Conservation (phyloP, 2,888 invertebrate species). For the Troides oblongomaculatus region DNA sequence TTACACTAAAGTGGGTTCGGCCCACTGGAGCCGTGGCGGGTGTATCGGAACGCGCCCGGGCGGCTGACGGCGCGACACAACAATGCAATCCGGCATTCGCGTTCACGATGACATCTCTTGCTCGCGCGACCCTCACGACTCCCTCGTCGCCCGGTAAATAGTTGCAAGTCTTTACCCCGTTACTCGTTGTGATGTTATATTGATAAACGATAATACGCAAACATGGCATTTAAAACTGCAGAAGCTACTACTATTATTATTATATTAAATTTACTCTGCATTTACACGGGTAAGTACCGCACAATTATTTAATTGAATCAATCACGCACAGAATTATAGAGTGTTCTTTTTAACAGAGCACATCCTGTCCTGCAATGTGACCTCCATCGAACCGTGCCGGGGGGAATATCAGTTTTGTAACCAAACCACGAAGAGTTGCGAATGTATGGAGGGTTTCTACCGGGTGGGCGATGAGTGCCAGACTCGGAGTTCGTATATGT, state of each 20-base stretch:
- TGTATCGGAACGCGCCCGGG: conserved; percentile 14
- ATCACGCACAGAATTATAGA: conserved; percentile 60
- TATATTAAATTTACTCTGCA: conserved; percentile 59
- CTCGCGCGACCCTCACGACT: conserved; percentile 44
- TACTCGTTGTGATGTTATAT: conserved; percentile 63
- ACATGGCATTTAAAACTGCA: conserved; percentile 54
- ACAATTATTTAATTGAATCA: conserved; percentile 79
- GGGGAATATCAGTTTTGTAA: conserved; percentile 58
- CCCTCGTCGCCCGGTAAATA: conserved; percentile 42
- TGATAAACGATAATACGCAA: conserved; percentile 35
- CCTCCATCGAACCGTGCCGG: conserved; percentile 50
- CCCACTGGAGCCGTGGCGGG: no score
- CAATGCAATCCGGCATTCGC: conserved; percentile 19
- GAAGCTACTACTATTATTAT: conserved; percentile 55
- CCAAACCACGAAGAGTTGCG: conserved; percentile 48
- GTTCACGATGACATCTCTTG: conserved; percentile 52
- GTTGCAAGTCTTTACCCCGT: conserved; percentile 39
- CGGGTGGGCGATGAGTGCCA: conserved; percentile 54
- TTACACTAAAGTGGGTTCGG: no score
- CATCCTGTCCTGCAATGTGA: conserved; percentile 71
- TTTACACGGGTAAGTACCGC: conserved; percentile 64
- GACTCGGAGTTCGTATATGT: conserved; percentile 31
- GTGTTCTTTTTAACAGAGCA: conserved; percentile 76
- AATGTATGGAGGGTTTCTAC: conserved; percentile 53
- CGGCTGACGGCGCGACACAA: conserved; percentile 31